Percentiles rank a stretch among this genome's conserved stretches.
These are phyloP conservation scores for Pocillopora damicornis DNA, from an alignment of 64 coral and sea anemone species.

Conservation along the genomic window DNA sequence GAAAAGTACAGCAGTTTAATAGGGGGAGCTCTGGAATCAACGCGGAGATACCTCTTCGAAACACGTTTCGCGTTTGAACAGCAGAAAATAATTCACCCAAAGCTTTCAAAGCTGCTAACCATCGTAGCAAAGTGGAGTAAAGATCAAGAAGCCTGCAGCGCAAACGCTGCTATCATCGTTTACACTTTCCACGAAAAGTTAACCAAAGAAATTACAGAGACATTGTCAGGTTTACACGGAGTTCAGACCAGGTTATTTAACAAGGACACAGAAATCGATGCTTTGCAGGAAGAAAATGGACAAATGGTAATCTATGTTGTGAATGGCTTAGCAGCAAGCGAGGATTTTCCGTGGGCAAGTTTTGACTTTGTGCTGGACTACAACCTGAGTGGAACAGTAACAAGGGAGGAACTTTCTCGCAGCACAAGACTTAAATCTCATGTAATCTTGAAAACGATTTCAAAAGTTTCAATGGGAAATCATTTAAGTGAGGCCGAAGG, in stretches of 20 bases:
- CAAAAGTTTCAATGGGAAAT: neutral
- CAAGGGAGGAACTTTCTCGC: slow-evolving; percentile 7
- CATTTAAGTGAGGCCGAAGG: neutral
- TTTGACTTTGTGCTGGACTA: slow-evolving; percentile 64
- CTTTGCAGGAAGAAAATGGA: neutral
- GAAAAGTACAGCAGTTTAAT: slow-evolving; percentile 53
- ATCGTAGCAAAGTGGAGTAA: slow-evolving; percentile 6
- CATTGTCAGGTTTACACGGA: neutral
- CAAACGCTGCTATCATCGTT: neutral
- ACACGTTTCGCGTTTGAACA: slow-evolving; percentile 63
- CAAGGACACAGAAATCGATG: neutral
- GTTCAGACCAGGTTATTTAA: slow-evolving; percentile 5
- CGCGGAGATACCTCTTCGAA: slow-evolving; percentile 55
- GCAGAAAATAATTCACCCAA: slow-evolving; percentile 73
- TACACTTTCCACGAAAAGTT: slow-evolving; percentile 15
- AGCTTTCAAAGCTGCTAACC: slow-evolving; percentile 37
- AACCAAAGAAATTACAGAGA: slow-evolving; percentile 28
- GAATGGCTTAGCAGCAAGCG: slow-evolving; percentile 1
- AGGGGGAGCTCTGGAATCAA: slow-evolving; percentile 57
- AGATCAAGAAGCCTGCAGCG: neutral
- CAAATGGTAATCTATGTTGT: slow-evolving; percentile 30
- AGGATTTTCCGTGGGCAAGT: slow-evolving; percentile 31
- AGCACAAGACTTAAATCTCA: slow-evolving; percentile 30
- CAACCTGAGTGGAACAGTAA: slow-evolving; percentile 8
- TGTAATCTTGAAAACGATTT: slow-evolving; percentile 18